Evolutionary conservation across 2,113 vertebrate species (phyloP), one percentile per base, ranked within the genome.

Genomic region (Odontophorus gujanensis): DNA sequence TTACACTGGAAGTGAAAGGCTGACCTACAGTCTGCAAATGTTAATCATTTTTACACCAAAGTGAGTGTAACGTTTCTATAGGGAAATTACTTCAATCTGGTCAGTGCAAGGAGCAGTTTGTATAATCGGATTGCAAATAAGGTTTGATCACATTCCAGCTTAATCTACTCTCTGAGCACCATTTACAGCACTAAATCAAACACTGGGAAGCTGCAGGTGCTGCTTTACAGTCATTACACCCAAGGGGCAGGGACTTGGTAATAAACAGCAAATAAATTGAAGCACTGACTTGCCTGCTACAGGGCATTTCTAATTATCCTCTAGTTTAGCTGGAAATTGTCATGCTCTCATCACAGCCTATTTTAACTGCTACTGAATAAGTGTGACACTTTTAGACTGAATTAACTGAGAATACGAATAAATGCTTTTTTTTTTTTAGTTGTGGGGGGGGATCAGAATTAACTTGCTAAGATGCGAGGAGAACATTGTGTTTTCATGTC

Each of bases 51-150:
- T 98, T 98, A 98, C 97, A 97, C 98, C 97, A 98, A 98, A 98
- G 98, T 97, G 97, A 97, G 97, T 98, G 98, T 98, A 98, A 98
- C 97, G 97, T 98, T 98, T 98, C 98, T 98, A 98, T 98, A 98
- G 98, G 98, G 98, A 98, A 98, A 98, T 98, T 98, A 98, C 98
- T 98, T 98, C 97, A 98, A 98, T 98, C 98, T 97, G 98, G 98
- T 99, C 98, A 98, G 98, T 98, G 98, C 98, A 98, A 98, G 98
- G 97, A 98, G 98, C 98, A 98, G 98, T 98, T 98, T 98, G 98
- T 99, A 98, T 99, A 99, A 99, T 99, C 98, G 98, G 98, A 98
- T 98, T 98, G 99, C 98, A 99, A 99, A 99, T 99, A 99, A 98
- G 98, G 98, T 99, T 99, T 99, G 98, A 99, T 99, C 98, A 98